These are phyloP conservation scores for Adrianichthys oophorus DNA, from an alignment of 2,797 vertebrate genomes.

Conservation along the genomic window DNA sequence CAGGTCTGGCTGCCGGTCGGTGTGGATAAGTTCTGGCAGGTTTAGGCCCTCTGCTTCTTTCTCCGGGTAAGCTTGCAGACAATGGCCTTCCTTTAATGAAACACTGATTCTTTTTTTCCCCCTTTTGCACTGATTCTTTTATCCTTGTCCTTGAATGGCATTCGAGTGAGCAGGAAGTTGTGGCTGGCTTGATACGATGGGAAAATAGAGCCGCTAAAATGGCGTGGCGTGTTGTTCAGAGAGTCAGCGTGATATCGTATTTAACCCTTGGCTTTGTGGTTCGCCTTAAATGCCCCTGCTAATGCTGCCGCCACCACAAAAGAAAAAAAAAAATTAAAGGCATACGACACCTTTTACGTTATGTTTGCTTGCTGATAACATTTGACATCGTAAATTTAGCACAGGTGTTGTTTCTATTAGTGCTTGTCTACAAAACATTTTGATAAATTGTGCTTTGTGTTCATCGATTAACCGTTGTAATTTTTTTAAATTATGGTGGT, in stretches of 20 bases:
- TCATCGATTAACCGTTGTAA: too few relatives aligned
- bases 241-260: constrained; percentile 58
- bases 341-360: constrained; percentile 52
- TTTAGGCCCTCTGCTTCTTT: constrained; percentile 76
- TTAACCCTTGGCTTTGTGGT: constrained; percentile 74
- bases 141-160: constrained; percentile 62
- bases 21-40: constrained; percentile 84
- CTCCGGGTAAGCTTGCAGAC: constrained; percentile 79
- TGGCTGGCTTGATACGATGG: constrained; percentile 52
- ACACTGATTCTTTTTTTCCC: constrained; percentile 57
- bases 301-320: constrained; percentile 37
- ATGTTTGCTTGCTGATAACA: constrained; percentile 10
- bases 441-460: neutral
- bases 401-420: constrained; percentile 23
- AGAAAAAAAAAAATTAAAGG: constrained; percentile 57
- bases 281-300: constrained; percentile 56
- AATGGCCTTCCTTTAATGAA: constrained; percentile 82
- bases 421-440: constrained; percentile 7
- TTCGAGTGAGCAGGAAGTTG: constrained; percentile 67
- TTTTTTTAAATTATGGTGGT: too few relatives aligned
- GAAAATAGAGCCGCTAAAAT: constrained; percentile 73
- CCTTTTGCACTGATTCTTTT: constrained; percentile 34
- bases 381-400: constrained; percentile 23
- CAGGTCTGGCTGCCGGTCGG: constrained; percentile 81
- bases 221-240: constrained; percentile 66